Evolutionary conservation across 1,140 invertebrate genomes (phyloP).

Genomic region (Bombus consobrinus): DNA sequence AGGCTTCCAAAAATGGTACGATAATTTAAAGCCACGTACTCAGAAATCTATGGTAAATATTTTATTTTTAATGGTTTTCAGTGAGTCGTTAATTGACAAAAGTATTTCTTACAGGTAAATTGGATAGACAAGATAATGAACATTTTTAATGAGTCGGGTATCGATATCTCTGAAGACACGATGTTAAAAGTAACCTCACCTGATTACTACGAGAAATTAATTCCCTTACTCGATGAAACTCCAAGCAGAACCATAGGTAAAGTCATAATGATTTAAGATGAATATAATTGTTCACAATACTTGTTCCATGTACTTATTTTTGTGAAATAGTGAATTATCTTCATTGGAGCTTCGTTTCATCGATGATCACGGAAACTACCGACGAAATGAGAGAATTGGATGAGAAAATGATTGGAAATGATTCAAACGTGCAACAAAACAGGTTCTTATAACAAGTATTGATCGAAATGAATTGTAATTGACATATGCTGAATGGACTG

Average conservation of each 20-base stretch:
- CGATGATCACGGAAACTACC: not conserved
- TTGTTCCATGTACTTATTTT: not conserved
- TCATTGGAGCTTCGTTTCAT: constrained; percentile 9
- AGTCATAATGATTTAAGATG: too few relatives aligned
- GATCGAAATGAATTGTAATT: not conserved
- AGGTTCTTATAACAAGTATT: not conserved
- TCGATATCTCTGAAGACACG: not conserved
- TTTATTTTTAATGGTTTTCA: not conserved
- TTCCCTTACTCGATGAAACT: not conserved
- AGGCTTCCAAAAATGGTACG: not conserved
- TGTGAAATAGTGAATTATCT: not conserved
- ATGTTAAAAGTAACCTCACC: not conserved
- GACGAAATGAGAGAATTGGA: constrained; percentile 2
- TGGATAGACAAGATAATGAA: not conserved
- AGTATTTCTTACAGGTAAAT: not conserved
- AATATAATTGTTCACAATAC: too few relatives aligned
- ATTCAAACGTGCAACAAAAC: too few relatives aligned
- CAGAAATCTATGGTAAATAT: not conserved
- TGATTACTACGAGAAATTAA: not conserved
- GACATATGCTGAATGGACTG: too few relatives aligned
- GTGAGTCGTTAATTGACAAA: too few relatives aligned
- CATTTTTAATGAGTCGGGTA: not conserved
- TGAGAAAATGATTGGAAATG: not conserved
- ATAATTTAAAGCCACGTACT: not conserved
- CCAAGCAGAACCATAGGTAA: not conserved